Evolutionary conservation across 2,888 invertebrate genomes (phyloP), one percentile per base, ranked within the genome.

Genomic region (Zootermopsis nevadensis): DNA sequence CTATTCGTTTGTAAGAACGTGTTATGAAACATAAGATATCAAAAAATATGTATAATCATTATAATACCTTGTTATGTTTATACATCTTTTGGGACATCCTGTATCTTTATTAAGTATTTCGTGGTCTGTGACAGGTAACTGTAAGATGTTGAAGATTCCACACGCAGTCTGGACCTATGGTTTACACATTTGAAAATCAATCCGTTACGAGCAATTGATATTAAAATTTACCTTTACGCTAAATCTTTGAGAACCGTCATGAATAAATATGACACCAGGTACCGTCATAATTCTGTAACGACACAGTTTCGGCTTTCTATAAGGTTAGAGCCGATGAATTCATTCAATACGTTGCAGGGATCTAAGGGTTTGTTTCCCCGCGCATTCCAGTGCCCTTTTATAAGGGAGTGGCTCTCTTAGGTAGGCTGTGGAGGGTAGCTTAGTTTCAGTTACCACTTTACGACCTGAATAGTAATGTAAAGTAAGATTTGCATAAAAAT

Each of bases 311-410:
- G 15, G n/a, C 55, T 55, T 12, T 1, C 55, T 27, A 60, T 60
- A 7, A n/a, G n/a, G 27, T 12, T 27, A 10, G 10, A 22, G n/a
- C 38, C 42, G 38, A 74, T 74, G 38, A 38, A 74, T 42, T 74
- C 74, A 2, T 74, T 74, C 42, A 74, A 74, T 74, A n/a, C 38
- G n/a, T 74, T n/a, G 27, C 72, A n/a, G n/a, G 2, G 74, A n/a
- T 74, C 8, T n/a, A 42, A 74, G n/a, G 35, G 72, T n/a, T n/a
- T 69, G 27, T 15, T 42, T 42, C 42, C 42, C 24, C 55, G n/a
- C 22, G 55, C 55, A 1, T 55, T 55, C 55, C 30, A 72, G 35
- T 35, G 22, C n/a, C 24, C 35, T 38, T 22, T 42, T 74, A 35
- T 38, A 74, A 74, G 24, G 10, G 24, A 74, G 74, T 22, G 69